Evolutionary conservation across 2,888 invertebrate genomes (phyloP), one percentile per base, ranked within the genome.

Genomic region (Meiosimyza platycephala): DNA sequence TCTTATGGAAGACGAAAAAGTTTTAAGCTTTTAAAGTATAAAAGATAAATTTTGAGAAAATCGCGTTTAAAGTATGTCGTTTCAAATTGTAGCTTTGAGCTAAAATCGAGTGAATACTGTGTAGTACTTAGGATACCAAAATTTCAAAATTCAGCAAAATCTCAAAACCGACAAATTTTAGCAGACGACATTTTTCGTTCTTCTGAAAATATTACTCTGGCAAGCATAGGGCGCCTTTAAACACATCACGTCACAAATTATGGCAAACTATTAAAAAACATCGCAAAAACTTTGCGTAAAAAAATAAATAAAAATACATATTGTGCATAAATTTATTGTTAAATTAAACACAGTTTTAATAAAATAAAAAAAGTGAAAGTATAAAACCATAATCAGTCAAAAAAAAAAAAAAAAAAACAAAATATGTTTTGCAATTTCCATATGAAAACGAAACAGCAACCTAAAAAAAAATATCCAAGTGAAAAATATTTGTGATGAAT

Each of bases 321-420:
- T 54, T 33, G 48, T 47, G 55, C 57, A 67, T 67, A 47, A 18
- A 54, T 47, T 47, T 57, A 48, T 67, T 67, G 57, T 67, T 57
- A 64, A 72, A 68, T 68, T 68, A 64, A 22, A 48, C 57, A 47
- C 15, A 67, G 18, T 57, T 13, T 16, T 22, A 47, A 11, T 47
- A n/a, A 54, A 28, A 28, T 52, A 28, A 62, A 16, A 7, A 22
- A 60, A 12, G 15, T 60, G 12, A 11, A 60, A 60, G 11, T 60
- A 9, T 40, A 60, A 18, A 22, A 60, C 59, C 59, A 60, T 12
- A 22, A 33, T 28, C 11, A 18, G 15, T 22, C 18, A 54, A 54
- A 18, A 55, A 22, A 65, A 51, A 62, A 54, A 54, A 18, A 55
- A 22, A 65, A 51, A 62, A 66, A 67, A 69, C 40, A 47, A 66